Conservation (phyloP, 2,797 vertebrate species). For the Monodelphis domestica region DNA sequence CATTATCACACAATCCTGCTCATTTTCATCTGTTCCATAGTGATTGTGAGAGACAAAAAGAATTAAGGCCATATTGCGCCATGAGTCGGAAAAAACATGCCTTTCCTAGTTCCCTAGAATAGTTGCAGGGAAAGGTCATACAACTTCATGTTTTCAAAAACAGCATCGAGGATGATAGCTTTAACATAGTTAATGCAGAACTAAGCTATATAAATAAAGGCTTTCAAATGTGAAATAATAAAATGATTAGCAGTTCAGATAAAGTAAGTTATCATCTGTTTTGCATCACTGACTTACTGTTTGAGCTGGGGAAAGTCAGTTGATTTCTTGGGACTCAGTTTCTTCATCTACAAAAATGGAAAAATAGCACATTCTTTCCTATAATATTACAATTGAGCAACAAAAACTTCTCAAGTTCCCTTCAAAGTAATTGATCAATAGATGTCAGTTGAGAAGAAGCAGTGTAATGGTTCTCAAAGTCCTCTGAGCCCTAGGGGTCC, state of each 20-base stretch:
- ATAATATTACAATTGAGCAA: background rate
- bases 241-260: slow-evolving; percentile 35
- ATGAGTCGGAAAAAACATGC: slow-evolving; percentile 32
- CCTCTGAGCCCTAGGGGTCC: background rate
- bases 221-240: slow-evolving; percentile 43
- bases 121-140: background rate
- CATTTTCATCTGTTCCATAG: slow-evolving; percentile 52
- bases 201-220: slow-evolving; percentile 30
- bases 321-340: slow-evolving; percentile 22
- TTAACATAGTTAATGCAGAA: slow-evolving; percentile 6
- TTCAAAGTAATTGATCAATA: background rate
- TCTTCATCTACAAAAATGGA: slow-evolving; percentile 16
- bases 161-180: background rate
- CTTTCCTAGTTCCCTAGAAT: background rate
- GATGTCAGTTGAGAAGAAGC: background rate
- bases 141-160: background rate
- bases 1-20: slow-evolving; percentile 17
- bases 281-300: slow-evolving; percentile 9
- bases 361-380: slow-evolving; percentile 26
- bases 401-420: background rate
- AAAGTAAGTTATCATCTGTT: slow-evolving; percentile 26
- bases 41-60: slow-evolving; percentile 55
- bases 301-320: background rate
- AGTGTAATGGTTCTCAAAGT: background rate
- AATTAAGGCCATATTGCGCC: slow-evolving; percentile 30